Evolutionary conservation across 2,797 vertebrate genomes (phyloP).

Genomic region (Sus cebifrons): DNA sequence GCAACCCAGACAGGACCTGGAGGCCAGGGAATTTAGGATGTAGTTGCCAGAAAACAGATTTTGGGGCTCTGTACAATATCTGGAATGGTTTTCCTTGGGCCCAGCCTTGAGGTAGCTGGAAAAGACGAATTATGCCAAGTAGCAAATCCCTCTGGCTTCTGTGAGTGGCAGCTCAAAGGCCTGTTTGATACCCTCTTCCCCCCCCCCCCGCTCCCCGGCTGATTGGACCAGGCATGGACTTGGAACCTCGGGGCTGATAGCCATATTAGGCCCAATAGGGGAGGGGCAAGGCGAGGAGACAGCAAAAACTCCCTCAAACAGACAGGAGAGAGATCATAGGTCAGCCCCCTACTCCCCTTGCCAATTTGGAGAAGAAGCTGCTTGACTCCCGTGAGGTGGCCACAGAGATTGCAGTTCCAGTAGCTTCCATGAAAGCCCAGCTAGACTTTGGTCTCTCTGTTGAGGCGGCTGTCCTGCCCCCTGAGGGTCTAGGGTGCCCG

Average conservation of each 20-base stretch:
- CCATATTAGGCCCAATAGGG: background rate
- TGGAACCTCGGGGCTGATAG: background rate
- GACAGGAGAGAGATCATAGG: background rate
- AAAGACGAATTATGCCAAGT: background rate
- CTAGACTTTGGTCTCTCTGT: background rate
- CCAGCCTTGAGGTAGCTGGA: background rate
- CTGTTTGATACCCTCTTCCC: background rate
- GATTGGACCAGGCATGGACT: background rate
- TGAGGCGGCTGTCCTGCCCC: background rate
- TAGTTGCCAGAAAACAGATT: background rate
- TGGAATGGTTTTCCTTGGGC: background rate
- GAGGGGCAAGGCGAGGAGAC: background rate
- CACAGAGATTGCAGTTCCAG: background rate
- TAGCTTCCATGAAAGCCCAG: background rate
- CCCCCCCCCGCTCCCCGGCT: background rate
- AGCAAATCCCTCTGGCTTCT: constrained; percentile 50
- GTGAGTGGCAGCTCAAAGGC: background rate
- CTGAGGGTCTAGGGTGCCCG: background rate
- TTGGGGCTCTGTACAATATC: background rate
- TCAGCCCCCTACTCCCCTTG: background rate
- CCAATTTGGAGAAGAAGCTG: background rate
- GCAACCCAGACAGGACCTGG: background rate
- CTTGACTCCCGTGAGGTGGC: background rate
- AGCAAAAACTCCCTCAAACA: too few species aligned
- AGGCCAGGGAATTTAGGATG: background rate